A percentile compares a stretch with the other conserved stretches of the same genome.
These are phyloP conservation scores for Rhinogobius similis DNA, from an alignment of 2,113 vertebrate genomes.

Conservation along the genomic window DNA sequence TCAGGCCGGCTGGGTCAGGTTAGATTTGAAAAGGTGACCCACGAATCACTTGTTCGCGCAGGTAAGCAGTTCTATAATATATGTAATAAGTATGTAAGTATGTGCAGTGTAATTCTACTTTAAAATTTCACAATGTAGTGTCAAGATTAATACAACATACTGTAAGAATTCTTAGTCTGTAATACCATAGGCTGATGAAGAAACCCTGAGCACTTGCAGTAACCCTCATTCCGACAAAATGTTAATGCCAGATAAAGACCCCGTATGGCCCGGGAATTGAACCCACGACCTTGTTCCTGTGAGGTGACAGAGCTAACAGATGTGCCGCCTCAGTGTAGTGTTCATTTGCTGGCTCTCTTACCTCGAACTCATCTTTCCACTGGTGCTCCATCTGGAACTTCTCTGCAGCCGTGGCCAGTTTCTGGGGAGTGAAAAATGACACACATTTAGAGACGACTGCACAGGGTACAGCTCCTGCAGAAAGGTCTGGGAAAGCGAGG, in stretches of 20 bases:
- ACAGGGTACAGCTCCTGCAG: slow-evolving; percentile 12
- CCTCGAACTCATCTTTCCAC: slow-evolving; percentile 92
- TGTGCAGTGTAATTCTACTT: too few relatives aligned
- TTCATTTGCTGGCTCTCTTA: slow-evolving; percentile 66
- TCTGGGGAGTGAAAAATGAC: slow-evolving; percentile 77
- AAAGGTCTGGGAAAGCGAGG: slow-evolving; percentile 22
- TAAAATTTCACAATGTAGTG: too few relatives aligned
- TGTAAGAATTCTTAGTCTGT: too few relatives aligned
- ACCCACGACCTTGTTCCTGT: neutral
- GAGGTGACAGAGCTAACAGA: neutral
- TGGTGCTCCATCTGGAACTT: slow-evolving; percentile 87
- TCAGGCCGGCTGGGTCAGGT: too few relatives aligned
- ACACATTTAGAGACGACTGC: slow-evolving; percentile 31
- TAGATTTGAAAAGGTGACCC: too few relatives aligned
- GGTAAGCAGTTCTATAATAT: too few relatives aligned
- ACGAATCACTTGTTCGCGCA: too few relatives aligned
- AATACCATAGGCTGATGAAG: too few relatives aligned
- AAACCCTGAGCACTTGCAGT: too few relatives aligned
- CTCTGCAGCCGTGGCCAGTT: slow-evolving; percentile 91
- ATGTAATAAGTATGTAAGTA: too few relatives aligned
- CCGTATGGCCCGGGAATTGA: neutral
- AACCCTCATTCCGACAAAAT: neutral
- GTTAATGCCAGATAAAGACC: neutral
- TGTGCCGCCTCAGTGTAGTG: neutral
- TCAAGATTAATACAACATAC: too few relatives aligned